Evolutionary conservation across 1,140 invertebrate genomes (phyloP).

Genomic region (Nasonia vitripennis): DNA sequence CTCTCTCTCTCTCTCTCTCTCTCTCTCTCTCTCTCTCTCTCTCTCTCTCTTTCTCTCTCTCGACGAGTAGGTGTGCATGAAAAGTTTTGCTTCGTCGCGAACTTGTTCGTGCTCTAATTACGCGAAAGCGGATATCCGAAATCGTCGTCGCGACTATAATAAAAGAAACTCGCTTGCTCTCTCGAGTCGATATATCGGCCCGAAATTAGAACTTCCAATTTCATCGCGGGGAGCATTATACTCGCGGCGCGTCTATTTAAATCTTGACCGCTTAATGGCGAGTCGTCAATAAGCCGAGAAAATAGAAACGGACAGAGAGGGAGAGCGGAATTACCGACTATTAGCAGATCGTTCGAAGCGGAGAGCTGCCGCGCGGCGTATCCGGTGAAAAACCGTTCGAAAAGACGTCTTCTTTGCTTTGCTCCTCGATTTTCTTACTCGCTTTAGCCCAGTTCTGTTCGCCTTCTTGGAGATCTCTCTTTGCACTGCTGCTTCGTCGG

Average conservation of each 20-base stretch:
- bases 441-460: not conserved
- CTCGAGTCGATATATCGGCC: constrained; percentile 34
- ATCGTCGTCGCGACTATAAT: too few relatives aligned
- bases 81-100: too few relatives aligned
- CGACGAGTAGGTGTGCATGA: not conserved
- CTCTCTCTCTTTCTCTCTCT: not conserved
- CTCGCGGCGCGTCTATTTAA: constrained; percentile 35
- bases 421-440: not conserved
- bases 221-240: constrained; percentile 47
- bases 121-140: too few relatives aligned
- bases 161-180: not conserved
- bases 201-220: constrained; percentile 38
- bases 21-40: too few relatives aligned
- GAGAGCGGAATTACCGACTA: constrained; percentile 37
- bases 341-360: constrained; percentile 42
- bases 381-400: not conserved
- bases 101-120: too few relatives aligned
- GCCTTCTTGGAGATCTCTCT: too few relatives aligned
- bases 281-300: constrained; percentile 43
- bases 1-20: too few relatives aligned
- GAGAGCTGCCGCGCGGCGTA: not conserved
- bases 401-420: not conserved
- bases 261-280: constrained; percentile 41
- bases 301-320: constrained; percentile 43
- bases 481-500: not conserved